Conservation (phyloP, 2,797 vertebrate species). For the Aldrovandia affinis region DNA sequence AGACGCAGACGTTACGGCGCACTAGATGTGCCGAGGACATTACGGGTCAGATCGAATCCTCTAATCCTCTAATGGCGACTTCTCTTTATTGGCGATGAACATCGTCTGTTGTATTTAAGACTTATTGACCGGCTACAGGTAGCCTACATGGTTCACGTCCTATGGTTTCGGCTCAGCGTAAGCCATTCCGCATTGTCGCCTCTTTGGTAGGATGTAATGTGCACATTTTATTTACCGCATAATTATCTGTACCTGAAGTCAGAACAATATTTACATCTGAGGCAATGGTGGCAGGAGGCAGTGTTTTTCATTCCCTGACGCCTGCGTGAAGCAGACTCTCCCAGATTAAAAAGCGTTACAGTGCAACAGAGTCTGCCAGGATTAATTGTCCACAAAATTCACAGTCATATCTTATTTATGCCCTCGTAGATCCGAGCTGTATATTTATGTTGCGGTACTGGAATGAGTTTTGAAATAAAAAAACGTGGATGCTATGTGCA, state of each 20-base stretch:
- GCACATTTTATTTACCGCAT: neutral
- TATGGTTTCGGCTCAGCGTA: neutral
- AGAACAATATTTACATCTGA: neutral
- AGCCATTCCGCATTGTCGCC: neutral
- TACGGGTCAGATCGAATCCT: conserved; percentile 47
- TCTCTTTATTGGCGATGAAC: neutral
- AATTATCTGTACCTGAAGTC: neutral
- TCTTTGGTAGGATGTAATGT: neutral
- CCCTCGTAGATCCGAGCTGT: neutral
- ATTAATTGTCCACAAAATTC: neutral
- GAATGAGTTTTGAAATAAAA: conserved; percentile 26
- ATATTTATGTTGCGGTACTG: neutral
- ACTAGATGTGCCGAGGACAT: conserved; percentile 43
- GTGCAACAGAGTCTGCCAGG: neutral
- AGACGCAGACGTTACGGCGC: conserved; percentile 39
- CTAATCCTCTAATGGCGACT: conserved; percentile 29
- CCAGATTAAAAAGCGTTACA: conserved; percentile 1
- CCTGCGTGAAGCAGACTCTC: neutral
- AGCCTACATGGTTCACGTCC: neutral
- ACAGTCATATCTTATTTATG: neutral
- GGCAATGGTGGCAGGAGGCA: neutral
- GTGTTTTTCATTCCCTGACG: neutral
- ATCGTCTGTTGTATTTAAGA: conserved; percentile 38
- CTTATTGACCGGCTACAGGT: conserved; percentile 42
- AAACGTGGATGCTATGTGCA: neutral